Evolutionary conservation across 1,140 invertebrate species (phyloP).

Genomic region (Papilio xuthus): DNA sequence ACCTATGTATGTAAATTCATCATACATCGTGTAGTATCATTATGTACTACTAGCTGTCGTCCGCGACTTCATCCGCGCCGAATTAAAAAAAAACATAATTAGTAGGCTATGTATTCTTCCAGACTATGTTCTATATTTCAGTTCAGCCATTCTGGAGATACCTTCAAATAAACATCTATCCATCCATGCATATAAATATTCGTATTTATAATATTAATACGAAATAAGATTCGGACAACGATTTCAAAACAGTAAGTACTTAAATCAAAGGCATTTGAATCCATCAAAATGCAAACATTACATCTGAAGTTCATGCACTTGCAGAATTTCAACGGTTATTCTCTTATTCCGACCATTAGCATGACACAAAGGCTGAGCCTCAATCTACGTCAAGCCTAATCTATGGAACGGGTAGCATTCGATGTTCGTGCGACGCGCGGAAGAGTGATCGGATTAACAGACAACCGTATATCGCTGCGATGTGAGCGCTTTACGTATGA

Average conservation of each 20-base stretch:
- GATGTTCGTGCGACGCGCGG: constrained; percentile 48
- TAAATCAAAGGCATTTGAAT: not conserved
- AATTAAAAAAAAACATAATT: no score
- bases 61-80: no score
- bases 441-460: constrained; percentile 55
- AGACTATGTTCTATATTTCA: no score
- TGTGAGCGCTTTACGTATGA: constrained; percentile 6
- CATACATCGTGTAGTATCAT: no score
- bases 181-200: no score
- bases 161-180: no score
- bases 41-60: no score
- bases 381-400: constrained; percentile 51
- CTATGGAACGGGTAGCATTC: constrained; percentile 46
- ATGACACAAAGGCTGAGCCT: constrained; percentile 41
- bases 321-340: constrained; percentile 28
- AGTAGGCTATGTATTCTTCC: no score
- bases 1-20: no score
- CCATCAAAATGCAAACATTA: not conserved
- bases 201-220: no score
- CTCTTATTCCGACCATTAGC: constrained; percentile 25
- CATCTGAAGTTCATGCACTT: constrained; percentile 1
- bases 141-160: no score
- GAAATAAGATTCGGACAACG: not conserved
- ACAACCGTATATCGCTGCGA: constrained; percentile 2
- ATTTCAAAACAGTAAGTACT: not conserved